phyloP scores from a whole-genome alignment of 2,797 vertebrate species.

The Parauchenoglanis ngamensis region DNA sequence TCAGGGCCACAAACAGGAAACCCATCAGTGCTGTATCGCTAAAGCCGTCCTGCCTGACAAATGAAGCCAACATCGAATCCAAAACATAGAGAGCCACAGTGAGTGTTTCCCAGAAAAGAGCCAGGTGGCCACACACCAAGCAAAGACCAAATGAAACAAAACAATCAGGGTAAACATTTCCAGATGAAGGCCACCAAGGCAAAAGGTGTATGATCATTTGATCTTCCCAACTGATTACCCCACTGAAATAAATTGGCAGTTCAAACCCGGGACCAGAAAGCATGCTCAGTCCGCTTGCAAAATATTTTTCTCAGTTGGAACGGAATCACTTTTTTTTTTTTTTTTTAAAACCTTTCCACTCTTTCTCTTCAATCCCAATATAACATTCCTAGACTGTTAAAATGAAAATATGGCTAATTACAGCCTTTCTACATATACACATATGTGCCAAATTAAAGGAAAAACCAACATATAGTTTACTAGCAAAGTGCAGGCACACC shows the following conservation, averaged over 20 bases:
- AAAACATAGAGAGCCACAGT: conserved; percentile 32
- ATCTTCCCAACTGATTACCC: conserved; percentile 23
- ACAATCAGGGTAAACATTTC: conserved; percentile 34
- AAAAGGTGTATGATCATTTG: conserved; percentile 24
- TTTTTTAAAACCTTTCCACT: neutral
- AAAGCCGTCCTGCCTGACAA: conserved; percentile 39
- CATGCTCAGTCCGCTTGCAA: neutral
- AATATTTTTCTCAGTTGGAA: neutral
- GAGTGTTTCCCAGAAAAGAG: conserved; percentile 37
- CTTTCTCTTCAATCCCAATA: too few relatives aligned
- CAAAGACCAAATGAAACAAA: conserved; percentile 38
- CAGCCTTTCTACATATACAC: neutral
- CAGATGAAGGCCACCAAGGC: conserved; percentile 37
- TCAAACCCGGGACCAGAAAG: conserved; percentile 15
- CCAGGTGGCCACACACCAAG: conserved; percentile 37
- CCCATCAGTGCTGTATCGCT: conserved; percentile 35
- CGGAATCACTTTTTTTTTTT: neutral
- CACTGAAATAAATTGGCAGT: neutral
- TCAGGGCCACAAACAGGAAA: conserved; percentile 39
- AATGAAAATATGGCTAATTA: neutral
- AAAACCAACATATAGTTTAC: neutral
- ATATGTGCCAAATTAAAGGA: neutral
- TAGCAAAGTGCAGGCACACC: neutral
- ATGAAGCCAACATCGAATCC: conserved; percentile 42
- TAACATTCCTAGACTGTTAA: conserved; percentile 1